A percentile compares a stretch with the other conserved stretches of the same genome.
phyloP scores from a whole-genome alignment of 2,113 vertebrate species.

The Chelonoidis abingdonii region DNA sequence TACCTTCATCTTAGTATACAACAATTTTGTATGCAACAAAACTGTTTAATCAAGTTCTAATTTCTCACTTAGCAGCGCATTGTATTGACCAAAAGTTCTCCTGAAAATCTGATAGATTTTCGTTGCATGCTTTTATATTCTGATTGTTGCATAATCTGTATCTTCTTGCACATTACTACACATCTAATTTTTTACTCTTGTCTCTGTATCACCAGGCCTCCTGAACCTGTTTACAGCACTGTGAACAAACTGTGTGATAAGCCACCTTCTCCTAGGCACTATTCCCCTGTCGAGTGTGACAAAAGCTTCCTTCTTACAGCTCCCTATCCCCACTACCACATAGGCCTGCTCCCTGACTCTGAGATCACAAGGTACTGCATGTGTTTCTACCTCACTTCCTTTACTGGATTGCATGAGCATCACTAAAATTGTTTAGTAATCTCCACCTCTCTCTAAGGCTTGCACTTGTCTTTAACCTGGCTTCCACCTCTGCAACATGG shows the following conservation, averaged over 20 bases:
- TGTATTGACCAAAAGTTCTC: slow-evolving; percentile 27
- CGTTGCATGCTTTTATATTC: slow-evolving; percentile 65
- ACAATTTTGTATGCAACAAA: neutral
- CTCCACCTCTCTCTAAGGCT: slow-evolving; percentile 53
- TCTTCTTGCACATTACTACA: slow-evolving; percentile 48
- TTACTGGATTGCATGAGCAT: slow-evolving; percentile 62
- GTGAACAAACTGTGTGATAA: slow-evolving; percentile 99
- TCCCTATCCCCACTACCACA: slow-evolving; percentile 94
- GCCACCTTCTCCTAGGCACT: slow-evolving; percentile 94
- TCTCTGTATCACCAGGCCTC: slow-evolving; percentile 89
- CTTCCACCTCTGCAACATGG: slow-evolving; percentile 48
- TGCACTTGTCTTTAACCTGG: slow-evolving; percentile 63
- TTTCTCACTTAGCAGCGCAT: slow-evolving; percentile 23
- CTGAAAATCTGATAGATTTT: slow-evolving; percentile 20
- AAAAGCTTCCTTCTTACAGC: slow-evolving; percentile 94
- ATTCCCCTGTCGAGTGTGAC: slow-evolving; percentile 95
- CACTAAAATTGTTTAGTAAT: slow-evolving; percentile 50
- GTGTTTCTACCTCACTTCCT: slow-evolving; percentile 79
- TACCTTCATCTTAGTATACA: neutral
- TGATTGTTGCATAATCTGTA: neutral
- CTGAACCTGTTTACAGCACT: slow-evolving; percentile 99
- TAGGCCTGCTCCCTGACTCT: slow-evolving; percentile 95
- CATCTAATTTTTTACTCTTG: slow-evolving; percentile 79
- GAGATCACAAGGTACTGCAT: slow-evolving; percentile 95
- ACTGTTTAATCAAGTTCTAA: neutral